Evolutionary conservation across 2,888 invertebrate species (phyloP).

Genomic region (Xestia rhomboidea): DNA sequence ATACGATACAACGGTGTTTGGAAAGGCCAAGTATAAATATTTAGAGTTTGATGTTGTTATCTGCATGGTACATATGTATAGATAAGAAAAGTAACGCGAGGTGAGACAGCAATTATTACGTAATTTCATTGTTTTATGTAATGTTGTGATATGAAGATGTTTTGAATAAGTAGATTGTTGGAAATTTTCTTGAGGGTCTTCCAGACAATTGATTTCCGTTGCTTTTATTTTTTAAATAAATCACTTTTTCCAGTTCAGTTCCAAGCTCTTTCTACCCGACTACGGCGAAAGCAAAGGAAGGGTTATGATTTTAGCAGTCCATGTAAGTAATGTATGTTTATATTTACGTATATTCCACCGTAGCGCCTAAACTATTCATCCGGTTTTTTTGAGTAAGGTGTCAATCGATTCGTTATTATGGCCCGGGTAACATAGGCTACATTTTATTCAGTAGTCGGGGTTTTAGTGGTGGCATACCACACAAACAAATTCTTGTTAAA

Average conservation of each 20-base stretch:
- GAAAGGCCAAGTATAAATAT: constrained; percentile 59
- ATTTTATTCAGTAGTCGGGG: too few relatives aligned
- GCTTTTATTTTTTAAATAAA: constrained; percentile 18
- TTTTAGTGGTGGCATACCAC: too few relatives aligned
- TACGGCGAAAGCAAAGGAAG: too few relatives aligned
- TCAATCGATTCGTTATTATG: too few relatives aligned
- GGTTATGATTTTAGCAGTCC: too few relatives aligned
- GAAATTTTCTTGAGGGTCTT: constrained; percentile 8
- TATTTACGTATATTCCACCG: too few relatives aligned
- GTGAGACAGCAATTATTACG: constrained; percentile 61
- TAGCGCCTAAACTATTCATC: too few relatives aligned
- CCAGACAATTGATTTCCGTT: neutral
- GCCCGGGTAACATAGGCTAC: too few relatives aligned
- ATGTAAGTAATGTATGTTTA: too few relatives aligned
- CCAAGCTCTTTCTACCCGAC: neutral
- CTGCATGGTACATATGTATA: constrained; percentile 47
- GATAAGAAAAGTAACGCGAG: constrained; percentile 57
- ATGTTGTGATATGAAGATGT: constrained; percentile 43
- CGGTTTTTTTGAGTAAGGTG: too few relatives aligned
- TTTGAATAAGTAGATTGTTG: constrained; percentile 19
- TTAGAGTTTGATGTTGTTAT: constrained; percentile 59
- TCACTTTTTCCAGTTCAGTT: neutral
- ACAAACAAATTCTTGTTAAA: neutral
- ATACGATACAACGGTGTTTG: constrained; percentile 56
- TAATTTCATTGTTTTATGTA: constrained; percentile 56